phyloP scores from a whole-genome alignment of 1,140 invertebrate genomes.

The Schlechtendalia chinensis region DNA sequence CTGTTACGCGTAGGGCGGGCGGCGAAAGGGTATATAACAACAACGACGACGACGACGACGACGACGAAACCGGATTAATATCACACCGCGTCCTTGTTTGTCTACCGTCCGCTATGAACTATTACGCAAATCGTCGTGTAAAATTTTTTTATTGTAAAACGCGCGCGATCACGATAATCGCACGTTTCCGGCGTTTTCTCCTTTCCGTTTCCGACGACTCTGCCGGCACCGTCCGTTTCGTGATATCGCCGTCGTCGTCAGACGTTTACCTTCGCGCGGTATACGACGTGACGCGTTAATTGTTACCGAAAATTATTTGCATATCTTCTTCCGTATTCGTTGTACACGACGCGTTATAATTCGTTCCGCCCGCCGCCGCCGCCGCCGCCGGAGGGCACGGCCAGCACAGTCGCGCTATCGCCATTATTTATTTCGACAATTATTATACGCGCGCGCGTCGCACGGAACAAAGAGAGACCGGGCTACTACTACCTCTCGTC shows the following conservation, averaged over 20 bases:
- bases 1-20: conserved; percentile 9
- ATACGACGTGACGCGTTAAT: conserved; percentile 34
- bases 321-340: conserved; percentile 14
- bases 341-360: too few relatives aligned
- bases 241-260: too few relatives aligned
- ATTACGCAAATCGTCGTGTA: conserved; percentile 17
- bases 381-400: neutral
- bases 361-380: conserved; percentile 28
- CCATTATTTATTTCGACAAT: conserved; percentile 34
- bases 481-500: neutral
- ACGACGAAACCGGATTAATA: conserved; percentile 10
- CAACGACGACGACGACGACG: too few relatives aligned
- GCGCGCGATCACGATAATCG: conserved; percentile 12
- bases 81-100: neutral
- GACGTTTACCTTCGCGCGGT: too few relatives aligned
- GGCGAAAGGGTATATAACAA: too few relatives aligned
- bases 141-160: conserved; percentile 20
- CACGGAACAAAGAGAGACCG: neutral
- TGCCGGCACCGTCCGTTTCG: conserved; percentile 15
- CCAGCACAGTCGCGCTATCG: neutral
- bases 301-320: conserved; percentile 44
- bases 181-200: conserved; percentile 14
- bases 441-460: neutral
- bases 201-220: neutral
- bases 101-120: neutral